These are phyloP conservation scores for Globia sparganii DNA, from an alignment of 2,888 invertebrate genomes.

Conservation along the genomic window DNA sequence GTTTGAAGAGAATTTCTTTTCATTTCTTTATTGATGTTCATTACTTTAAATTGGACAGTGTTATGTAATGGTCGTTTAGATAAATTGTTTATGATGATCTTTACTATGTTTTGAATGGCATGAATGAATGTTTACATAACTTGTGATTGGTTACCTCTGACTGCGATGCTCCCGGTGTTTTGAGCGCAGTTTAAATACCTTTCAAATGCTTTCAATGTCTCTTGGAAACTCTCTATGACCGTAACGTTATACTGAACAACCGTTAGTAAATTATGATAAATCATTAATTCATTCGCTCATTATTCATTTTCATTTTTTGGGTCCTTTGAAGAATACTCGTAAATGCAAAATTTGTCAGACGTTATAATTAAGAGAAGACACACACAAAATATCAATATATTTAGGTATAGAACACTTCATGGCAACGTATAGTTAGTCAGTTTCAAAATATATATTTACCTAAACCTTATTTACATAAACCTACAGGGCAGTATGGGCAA, in stretches of 20 bases:
- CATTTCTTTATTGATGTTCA: conserved; percentile 20
- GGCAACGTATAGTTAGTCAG: background rate
- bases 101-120: conserved; percentile 33
- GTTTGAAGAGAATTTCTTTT: conserved; percentile 29
- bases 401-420: background rate
- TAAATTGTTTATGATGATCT: conserved; percentile 45
- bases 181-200: conserved; percentile 7
- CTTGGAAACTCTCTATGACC: background rate
- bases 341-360: background rate
- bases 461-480: too few species aligned
- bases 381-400: background rate
- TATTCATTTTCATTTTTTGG: too few species aligned
- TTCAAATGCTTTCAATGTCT: conserved; percentile 10
- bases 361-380: background rate
- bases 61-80: conserved; percentile 49
- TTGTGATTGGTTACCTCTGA: conserved; percentile 39
- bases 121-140: conserved; percentile 53
- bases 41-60: conserved; percentile 43
- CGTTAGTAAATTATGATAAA: background rate
- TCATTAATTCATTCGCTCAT: background rate
- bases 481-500: too few species aligned
- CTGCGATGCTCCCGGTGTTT: conserved; percentile 44
- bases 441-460: too few species aligned
- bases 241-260: background rate
- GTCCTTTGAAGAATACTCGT: background rate